These are phyloP conservation scores for Gymnocypris eckloni DNA, from an alignment of 2,797 vertebrate species.

Conservation along the genomic window DNA sequence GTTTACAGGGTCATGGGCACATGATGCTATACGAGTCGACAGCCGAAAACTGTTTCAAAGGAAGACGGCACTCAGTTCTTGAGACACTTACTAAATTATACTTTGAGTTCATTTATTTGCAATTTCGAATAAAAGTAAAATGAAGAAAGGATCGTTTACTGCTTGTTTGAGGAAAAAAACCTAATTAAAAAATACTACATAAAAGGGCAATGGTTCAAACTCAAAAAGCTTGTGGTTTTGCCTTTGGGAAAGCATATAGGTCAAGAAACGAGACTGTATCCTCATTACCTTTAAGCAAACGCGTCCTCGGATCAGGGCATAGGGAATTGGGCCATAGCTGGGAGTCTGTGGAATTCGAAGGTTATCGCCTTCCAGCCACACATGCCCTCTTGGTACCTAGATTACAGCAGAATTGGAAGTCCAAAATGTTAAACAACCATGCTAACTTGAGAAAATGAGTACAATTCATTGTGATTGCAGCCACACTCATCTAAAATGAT, in stretches of 20 bases:
- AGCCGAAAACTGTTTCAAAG: conserved; percentile 8
- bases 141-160: not conserved
- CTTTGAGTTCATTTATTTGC: not conserved
- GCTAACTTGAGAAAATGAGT: not conserved
- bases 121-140: not conserved
- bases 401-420: conserved; percentile 33
- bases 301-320: conserved; percentile 92
- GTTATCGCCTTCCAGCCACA: conserved; percentile 99
- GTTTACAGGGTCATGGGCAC: conserved; percentile 34
- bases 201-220: conserved; percentile 11
- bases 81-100: not conserved
- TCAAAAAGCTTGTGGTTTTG: not conserved
- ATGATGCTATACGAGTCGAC: not conserved
- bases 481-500: not conserved
- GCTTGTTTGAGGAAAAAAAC: not conserved
- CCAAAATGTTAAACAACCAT: conserved; percentile 1
- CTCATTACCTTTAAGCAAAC: conserved; percentile 92
- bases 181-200: not conserved
- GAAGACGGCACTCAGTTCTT: not conserved
- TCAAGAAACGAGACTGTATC: conserved; percentile 30
- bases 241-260: conserved; percentile 26
- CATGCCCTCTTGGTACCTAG: conserved; percentile 95
- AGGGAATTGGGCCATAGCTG: conserved; percentile 95
- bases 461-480: not conserved
- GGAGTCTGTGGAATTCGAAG: conserved; percentile 95